Evolutionary conservation across 2,113 vertebrate species (phyloP), one percentile per base, ranked within the genome.

Genomic region (Mormyrus iriodes): DNA sequence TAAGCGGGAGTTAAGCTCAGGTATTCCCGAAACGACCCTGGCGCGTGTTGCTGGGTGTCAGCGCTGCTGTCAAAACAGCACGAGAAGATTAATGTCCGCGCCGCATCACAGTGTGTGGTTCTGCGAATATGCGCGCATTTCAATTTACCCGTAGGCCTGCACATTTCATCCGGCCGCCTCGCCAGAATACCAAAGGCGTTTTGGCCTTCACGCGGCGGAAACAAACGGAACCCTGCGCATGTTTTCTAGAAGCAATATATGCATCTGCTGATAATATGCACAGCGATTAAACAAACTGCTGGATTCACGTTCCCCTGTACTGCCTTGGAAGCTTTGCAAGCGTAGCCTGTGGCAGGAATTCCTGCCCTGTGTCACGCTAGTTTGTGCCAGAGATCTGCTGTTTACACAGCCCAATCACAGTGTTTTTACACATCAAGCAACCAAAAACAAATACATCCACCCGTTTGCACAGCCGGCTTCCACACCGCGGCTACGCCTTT

Each of bases 1-100:
- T 24, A 4, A 39, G 73, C 35, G 17, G 17, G 15, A 39, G 76
- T 12, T 35, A 79, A 79, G 21, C 46, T n/a, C 61, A 55, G 85
- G 27, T 86, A 86, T 86, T 89, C 84, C 89, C 48, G 27, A 24
- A 65, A 53, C 46, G 85, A 86, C 65, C 89, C 73, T 12, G 65
- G 65, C 24, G 65, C 85, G 19, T 46, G 48, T 35, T 86, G 46
- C 52, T 12, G 55, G 84, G 24, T 55, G 82, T 52, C 76, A 55
- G 84, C 65, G 85, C 48, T 86, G 89, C 89, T 90, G 89, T 90
- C 89, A 90, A 53, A 87, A 76, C 58, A 42, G 48, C 51, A 19
- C 89, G 2, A 39, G 89, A 79, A 76, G 89, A 90, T 90, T 90
- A 87, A 90, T 90, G 85, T 79, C 61, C 42, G 19, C 79, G 35